Conservation (phyloP, 2,797 vertebrate genomes). For the Carapus acus region DNA sequence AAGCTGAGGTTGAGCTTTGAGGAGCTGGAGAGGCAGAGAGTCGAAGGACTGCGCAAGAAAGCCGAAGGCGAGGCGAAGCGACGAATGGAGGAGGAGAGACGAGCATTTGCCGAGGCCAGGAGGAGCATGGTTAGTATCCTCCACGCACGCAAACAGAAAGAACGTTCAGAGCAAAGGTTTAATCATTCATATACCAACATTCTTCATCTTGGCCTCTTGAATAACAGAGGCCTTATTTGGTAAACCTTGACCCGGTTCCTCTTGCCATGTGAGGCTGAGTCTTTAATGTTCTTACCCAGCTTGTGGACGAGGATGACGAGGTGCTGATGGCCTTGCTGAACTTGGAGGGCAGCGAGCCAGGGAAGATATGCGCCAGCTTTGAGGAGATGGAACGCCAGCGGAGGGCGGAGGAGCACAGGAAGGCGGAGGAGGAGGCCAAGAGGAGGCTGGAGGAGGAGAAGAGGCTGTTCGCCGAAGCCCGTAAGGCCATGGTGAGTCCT, state of each 20-base stretch:
- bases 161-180: no score
- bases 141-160: not conserved
- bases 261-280: not conserved
- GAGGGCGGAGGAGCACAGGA: slow-evolving; percentile 74
- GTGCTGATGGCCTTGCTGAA: slow-evolving; percentile 68
- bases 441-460: slow-evolving; percentile 78
- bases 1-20: slow-evolving; percentile 94
- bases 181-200: no score
- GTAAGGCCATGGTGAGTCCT: slow-evolving; percentile 74
- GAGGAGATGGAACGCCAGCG: slow-evolving; percentile 79
- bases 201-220: not conserved
- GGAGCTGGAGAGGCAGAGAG: slow-evolving; percentile 88
- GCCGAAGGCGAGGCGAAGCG: slow-evolving; percentile 86
- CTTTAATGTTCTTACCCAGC: slow-evolving; percentile 49
- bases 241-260: no score
- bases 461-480: slow-evolving; percentile 76
- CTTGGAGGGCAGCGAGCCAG: slow-evolving; percentile 70
- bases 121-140: slow-evolving; percentile 83
- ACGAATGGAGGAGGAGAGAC: slow-evolving; percentile 92
- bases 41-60: slow-evolving; percentile 84
- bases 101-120: slow-evolving; percentile 91
- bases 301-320: slow-evolving; percentile 76
- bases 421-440: slow-evolving; percentile 76
- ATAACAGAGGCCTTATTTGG: not conserved
- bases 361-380: slow-evolving; percentile 78